These are phyloP conservation scores for Alligator mississippiensis DNA, from an alignment of 2,113 vertebrate species.

Conservation along the genomic window DNA sequence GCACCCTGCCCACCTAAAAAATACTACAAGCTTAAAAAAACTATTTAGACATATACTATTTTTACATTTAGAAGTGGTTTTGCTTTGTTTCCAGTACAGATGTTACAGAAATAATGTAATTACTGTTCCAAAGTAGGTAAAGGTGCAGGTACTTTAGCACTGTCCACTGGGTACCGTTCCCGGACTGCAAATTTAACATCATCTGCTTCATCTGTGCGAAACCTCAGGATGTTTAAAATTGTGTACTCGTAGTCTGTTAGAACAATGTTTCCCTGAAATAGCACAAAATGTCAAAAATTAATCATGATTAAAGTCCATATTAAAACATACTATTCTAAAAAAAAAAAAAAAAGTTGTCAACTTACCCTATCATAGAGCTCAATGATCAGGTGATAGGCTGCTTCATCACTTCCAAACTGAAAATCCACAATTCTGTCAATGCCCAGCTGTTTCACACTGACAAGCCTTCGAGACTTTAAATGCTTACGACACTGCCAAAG, in stretches of 20 bases:
- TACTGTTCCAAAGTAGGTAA: conserved; percentile 88
- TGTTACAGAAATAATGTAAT: accelerated
- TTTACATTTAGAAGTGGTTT: accelerated
- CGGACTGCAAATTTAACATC: conserved; percentile 95
- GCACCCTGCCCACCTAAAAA: not conserved
- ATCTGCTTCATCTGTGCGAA: conserved; percentile 89
- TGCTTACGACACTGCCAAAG: conserved; percentile 93
- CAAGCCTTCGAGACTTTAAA: conserved; percentile 87
- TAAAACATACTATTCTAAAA: accelerated
- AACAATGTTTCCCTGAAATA: conserved; percentile 91
- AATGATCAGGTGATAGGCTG: conserved; percentile 94
- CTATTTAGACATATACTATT: accelerated
- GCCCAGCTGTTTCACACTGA: conserved; percentile 89
- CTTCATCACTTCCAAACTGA: conserved; percentile 95
- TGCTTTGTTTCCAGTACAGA: accelerated
- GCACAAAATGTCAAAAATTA: not conserved
- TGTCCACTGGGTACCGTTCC: conserved; percentile 91
- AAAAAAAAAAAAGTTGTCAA: not conserved
- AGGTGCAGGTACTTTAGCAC: conserved; percentile 81
- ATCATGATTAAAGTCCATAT: accelerated
- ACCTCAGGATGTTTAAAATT: conserved; percentile 95
- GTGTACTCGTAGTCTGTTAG: conserved; percentile 92
- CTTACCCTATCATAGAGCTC: conserved; percentile 98
- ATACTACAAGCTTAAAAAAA: accelerated
- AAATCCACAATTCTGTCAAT: conserved; percentile 95